A percentile compares a stretch with the other conserved stretches of the same genome.
Evolutionary conservation across 2,888 invertebrate species (phyloP).

Genomic region (Tridacna gigas): DNA sequence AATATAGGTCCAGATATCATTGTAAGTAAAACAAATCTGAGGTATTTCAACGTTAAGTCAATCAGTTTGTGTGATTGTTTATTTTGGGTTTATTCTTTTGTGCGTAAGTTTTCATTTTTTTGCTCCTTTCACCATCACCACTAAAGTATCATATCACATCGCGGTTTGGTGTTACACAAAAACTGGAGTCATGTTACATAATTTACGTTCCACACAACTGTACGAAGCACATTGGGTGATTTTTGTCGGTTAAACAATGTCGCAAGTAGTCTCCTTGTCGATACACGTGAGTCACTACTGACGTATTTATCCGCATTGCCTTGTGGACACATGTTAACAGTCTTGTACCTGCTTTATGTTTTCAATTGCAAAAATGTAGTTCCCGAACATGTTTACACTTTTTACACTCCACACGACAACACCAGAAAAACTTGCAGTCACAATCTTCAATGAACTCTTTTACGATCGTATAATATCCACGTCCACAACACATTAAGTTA

Average conservation of each 20-base stretch:
- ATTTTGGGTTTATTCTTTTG: background rate
- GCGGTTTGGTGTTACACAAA: constrained; percentile 4
- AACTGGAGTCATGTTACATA: background rate
- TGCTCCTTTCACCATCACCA: constrained; percentile 11
- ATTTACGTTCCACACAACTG: background rate
- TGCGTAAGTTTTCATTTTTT: constrained; percentile 10
- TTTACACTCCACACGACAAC: constrained; percentile 94
- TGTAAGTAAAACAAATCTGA: background rate
- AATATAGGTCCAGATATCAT: too few species aligned
- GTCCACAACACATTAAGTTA: constrained; percentile 93
- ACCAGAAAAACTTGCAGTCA: constrained; percentile 95
- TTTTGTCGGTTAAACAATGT: background rate
- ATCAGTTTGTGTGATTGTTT: background rate
- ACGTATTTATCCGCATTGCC: constrained; percentile 8
- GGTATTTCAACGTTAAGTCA: constrained; percentile 18
- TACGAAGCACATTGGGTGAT: constrained; percentile 65
- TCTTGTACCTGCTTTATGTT: constrained; percentile 5
- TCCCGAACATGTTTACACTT: constrained; percentile 90
- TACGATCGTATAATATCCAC: constrained; percentile 92
- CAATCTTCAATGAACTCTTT: constrained; percentile 94
- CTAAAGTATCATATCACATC: constrained; percentile 22
- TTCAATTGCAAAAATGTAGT: constrained; percentile 93
- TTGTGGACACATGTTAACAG: constrained; percentile 6
- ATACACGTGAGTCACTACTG: constrained; percentile 3
- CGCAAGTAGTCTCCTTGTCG: background rate